Percentiles rank a stretch among this genome's conserved stretches.
Conservation (phyloP, 2,888 invertebrate genomes). For the Drosophila leonis region DNA sequence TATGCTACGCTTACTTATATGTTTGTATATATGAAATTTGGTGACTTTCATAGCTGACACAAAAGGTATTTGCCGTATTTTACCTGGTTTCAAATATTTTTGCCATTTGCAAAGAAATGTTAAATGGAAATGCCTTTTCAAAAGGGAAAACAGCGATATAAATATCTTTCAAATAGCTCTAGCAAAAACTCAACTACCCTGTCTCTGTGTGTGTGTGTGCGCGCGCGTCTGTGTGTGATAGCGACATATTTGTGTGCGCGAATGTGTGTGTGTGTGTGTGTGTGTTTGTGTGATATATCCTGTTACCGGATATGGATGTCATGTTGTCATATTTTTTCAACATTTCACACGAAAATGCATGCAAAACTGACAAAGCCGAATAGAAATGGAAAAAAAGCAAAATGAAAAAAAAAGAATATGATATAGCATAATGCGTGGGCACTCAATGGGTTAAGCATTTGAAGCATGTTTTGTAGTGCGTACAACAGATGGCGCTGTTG, state of each 20-base stretch:
- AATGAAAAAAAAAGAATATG: not conserved
- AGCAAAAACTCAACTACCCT: slow-evolving; percentile 26
- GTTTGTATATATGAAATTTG: not conserved
- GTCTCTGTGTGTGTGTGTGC: not conserved
- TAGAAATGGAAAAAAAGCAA: not conserved
- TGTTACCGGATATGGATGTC: slow-evolving; percentile 51
- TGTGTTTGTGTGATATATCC: slow-evolving; percentile 37
- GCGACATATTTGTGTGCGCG: slow-evolving; percentile 7
- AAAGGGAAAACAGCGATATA: slow-evolving; percentile 45
- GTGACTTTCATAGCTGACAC: slow-evolving; percentile 32
- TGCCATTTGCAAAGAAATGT: slow-evolving; percentile 54
- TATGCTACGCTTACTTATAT: not conserved
- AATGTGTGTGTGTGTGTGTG: slow-evolving; percentile 10
- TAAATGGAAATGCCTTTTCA: slow-evolving; percentile 56
- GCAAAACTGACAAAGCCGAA: slow-evolving; percentile 30
- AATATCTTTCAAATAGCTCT: slow-evolving; percentile 49
- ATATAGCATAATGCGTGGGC: slow-evolving; percentile 15
- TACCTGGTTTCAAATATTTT: slow-evolving; percentile 49
- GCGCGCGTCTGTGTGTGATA: slow-evolving; percentile 8
- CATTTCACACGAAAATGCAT: slow-evolving; percentile 41
- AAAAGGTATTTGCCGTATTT: slow-evolving; percentile 56
- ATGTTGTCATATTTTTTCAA: slow-evolving; percentile 55
- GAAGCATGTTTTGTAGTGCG: not conserved
- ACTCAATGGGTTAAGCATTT: slow-evolving; percentile 28
- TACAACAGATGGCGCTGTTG: slow-evolving; percentile 2